Percentiles rank a stretch among this genome's conserved stretches.
Evolutionary conservation across 2,797 vertebrate genomes (phyloP).

Genomic region (Aphelocoma californica): DNA sequence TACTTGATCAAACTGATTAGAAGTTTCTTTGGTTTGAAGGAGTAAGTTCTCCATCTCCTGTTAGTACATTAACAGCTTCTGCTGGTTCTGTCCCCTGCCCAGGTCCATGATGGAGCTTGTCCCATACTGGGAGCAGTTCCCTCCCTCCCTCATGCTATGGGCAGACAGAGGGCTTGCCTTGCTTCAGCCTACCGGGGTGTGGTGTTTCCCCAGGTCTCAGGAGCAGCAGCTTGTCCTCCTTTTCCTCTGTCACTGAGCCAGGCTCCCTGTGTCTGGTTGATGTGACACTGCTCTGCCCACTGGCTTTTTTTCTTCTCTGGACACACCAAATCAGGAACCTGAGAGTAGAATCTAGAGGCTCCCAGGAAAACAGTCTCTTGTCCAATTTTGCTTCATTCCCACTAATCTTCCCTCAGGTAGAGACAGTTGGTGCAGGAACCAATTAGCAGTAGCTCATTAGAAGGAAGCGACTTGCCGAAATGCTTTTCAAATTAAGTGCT

Average conservation of each 20-base stretch:
- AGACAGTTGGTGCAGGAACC: neutral
- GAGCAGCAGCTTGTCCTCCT: neutral
- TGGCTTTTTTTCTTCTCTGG: neutral
- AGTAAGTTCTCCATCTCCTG: neutral
- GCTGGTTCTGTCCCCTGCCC: neutral
- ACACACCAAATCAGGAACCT: neutral
- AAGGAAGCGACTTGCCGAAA: neutral
- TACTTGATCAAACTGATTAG: neutral
- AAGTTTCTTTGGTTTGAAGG: neutral
- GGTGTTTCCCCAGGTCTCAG: neutral
- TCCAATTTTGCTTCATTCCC: neutral
- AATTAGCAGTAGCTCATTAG: neutral
- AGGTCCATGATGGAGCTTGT: neutral
- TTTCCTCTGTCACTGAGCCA: neutral
- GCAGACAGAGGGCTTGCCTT: neutral
- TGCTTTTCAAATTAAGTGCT: neutral
- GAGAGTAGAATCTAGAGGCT: neutral
- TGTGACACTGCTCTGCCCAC: neutral
- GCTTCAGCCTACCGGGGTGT: neutral
- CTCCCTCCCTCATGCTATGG: neutral
- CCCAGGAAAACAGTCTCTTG: neutral
- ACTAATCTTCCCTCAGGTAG: neutral
- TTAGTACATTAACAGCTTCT: neutral
- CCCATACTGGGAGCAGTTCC: neutral
- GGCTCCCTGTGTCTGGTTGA: neutral